phyloP scores from a whole-genome alignment of 2,797 vertebrate genomes.

The Phylloscopus collybita region DNA sequence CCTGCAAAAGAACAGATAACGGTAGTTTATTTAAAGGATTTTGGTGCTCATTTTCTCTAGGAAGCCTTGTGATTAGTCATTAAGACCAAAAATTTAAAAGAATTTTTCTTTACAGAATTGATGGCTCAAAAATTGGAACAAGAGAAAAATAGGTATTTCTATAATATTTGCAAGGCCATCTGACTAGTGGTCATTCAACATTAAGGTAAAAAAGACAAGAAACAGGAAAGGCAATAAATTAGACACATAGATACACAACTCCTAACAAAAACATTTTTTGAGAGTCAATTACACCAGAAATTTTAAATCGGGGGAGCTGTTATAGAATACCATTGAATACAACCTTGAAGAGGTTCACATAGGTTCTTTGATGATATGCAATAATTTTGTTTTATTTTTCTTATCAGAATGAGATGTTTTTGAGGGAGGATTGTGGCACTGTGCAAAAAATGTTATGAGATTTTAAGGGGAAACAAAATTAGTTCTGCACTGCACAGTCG shows the following conservation, averaged over 20 bases:
- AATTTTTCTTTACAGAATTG: neutral
- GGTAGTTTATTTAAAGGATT: neutral
- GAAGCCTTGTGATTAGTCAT: neutral
- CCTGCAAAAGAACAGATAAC: neutral
- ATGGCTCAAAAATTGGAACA: neutral
- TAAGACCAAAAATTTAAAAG: neutral
- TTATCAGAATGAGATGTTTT: neutral
- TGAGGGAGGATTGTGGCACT: neutral
- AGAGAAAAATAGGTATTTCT: neutral
- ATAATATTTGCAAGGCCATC: neutral
- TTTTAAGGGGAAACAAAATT: neutral
- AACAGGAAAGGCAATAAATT: neutral
- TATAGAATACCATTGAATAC: neutral
- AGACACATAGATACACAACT: neutral
- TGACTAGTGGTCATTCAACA: neutral
- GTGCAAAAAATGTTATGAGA: neutral
- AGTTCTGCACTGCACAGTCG: neutral
- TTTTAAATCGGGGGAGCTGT: neutral
- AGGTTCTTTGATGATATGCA: neutral
- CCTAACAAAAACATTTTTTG: neutral
- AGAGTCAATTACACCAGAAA: neutral
- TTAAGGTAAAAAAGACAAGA: neutral
- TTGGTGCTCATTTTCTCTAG: neutral
- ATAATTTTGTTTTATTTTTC: neutral
- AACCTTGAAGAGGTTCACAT: neutral